Conservation (phyloP, 2,888 invertebrate species). For the Drosophila rellima region DNA sequence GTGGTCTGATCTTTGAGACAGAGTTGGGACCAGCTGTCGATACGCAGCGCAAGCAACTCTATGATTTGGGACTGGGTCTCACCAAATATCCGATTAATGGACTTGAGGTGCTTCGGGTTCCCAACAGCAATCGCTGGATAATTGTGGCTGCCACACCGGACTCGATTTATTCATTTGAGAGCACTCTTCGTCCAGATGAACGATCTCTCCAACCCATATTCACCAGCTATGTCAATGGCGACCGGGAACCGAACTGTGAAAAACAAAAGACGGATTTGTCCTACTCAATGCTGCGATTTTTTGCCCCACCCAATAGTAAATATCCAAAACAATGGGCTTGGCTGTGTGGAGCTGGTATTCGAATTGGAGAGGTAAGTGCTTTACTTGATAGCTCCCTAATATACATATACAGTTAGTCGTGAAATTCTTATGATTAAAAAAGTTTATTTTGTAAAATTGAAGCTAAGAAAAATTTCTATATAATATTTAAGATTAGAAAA, state of each 20-base stretch:
- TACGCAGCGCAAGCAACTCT: constrained; percentile 95
- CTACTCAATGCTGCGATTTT: constrained; percentile 93
- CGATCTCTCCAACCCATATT: constrained; percentile 87
- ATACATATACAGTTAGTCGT: background rate
- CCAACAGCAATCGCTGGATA: constrained; percentile 90
- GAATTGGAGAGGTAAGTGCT: constrained; percentile 90
- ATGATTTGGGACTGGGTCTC: constrained; percentile 93
- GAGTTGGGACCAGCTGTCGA: constrained; percentile 94
- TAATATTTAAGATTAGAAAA: too few species aligned
- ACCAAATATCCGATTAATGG: constrained; percentile 93
- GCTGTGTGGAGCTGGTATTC: constrained; percentile 94
- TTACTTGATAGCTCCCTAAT: background rate
- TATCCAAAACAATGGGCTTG: constrained; percentile 94
- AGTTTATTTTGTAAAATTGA: too few species aligned
- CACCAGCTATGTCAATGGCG: constrained; percentile 72
- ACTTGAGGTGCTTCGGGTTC: constrained; percentile 92
- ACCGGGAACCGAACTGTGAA: constrained; percentile 87
- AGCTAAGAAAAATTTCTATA: too few species aligned
- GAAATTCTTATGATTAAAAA: too few species aligned
- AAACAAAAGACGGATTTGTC: constrained; percentile 90
- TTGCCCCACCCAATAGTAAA: constrained; percentile 89
- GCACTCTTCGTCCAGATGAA: constrained; percentile 91
- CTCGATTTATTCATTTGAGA: constrained; percentile 95
- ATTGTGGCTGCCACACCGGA: constrained; percentile 94
- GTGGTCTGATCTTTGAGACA: constrained; percentile 95